These are phyloP conservation scores for Chloroclystis v-ata DNA, from an alignment of 2,888 invertebrate species.

Conservation along the genomic window DNA sequence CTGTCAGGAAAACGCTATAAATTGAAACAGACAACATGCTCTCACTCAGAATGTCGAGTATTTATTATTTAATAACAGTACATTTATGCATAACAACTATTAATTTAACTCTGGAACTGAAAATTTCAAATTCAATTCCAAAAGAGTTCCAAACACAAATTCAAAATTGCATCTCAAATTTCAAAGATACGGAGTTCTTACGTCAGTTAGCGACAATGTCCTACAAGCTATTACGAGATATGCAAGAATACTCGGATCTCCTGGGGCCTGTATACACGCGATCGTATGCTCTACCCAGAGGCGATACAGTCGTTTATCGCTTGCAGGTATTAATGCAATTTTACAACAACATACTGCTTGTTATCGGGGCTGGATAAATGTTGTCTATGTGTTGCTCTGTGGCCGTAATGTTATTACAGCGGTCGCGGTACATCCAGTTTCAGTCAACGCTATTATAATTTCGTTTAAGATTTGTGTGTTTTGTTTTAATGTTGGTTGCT, in stretches of 20 bases:
- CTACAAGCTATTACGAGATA: slow-evolving; percentile 16
- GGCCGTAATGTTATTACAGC: slow-evolving; percentile 15
- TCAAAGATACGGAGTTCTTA: slow-evolving; percentile 5
- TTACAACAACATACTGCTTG: slow-evolving; percentile 16
- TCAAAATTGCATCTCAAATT: not conserved
- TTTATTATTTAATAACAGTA: too few species aligned
- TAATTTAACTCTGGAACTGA: too few species aligned
- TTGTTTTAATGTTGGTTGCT: too few species aligned
- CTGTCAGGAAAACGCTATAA: too few species aligned
- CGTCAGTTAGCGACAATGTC: slow-evolving; percentile 10
- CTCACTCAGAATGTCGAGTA: too few species aligned
- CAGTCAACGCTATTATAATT: not conserved
- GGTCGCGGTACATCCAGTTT: not conserved
- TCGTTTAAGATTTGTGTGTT: too few species aligned
- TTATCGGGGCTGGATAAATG: slow-evolving; percentile 17
- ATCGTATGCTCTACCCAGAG: not conserved
- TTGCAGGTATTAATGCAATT: slow-evolving; percentile 15
- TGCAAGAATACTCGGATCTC: slow-evolving; percentile 16
- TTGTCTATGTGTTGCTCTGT: slow-evolving; percentile 17
- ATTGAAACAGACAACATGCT: too few species aligned
- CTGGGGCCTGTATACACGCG: not conserved
- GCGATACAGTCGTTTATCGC: slow-evolving; percentile 2
- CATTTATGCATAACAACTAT: too few species aligned
- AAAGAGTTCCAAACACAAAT: not conserved
- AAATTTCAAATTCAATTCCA: too few species aligned